A percentile compares a stretch with the other conserved stretches of the same genome.
Evolutionary conservation across 2,113 vertebrate species (phyloP).

Genomic region (Plestiodon gilberti): DNA sequence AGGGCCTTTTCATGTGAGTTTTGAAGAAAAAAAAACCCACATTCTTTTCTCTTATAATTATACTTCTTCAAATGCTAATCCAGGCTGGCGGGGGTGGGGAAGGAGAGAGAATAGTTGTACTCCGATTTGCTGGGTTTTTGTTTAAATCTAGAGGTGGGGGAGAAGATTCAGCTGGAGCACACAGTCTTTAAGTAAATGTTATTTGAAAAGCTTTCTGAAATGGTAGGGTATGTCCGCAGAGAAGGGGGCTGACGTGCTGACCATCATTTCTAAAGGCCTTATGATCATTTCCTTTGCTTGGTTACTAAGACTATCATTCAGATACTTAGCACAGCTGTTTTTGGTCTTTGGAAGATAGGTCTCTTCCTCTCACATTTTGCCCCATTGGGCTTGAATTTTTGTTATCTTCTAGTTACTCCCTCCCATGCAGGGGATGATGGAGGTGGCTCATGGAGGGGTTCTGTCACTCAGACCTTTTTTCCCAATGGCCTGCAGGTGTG

Average conservation of each 20-base stretch:
- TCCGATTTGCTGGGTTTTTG: no score
- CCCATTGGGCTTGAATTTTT: background rate
- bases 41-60: background rate
- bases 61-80: no score
- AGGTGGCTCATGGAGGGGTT: background rate
- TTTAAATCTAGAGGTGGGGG: background rate
- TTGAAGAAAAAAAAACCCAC: background rate
- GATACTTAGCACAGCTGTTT: background rate
- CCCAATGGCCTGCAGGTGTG: background rate
- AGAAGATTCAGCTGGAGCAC: background rate
- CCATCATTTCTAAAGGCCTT: background rate
- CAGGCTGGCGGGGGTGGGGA: background rate
- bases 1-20: background rate
- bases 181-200: background rate
- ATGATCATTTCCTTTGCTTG: background rate
- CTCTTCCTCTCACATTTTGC: background rate
- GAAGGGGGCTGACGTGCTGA: background rate
- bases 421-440: background rate
- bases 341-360: background rate
- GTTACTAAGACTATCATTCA: background rate
- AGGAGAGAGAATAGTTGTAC: no score
- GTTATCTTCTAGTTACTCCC: background rate
- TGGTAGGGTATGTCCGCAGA: background rate
- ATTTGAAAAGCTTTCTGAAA: background rate
- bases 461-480: background rate